Evolutionary conservation across 2,113 vertebrate species (phyloP), one percentile per base, ranked within the genome.

Genomic region (mouse (Mus musculus)): DNA sequence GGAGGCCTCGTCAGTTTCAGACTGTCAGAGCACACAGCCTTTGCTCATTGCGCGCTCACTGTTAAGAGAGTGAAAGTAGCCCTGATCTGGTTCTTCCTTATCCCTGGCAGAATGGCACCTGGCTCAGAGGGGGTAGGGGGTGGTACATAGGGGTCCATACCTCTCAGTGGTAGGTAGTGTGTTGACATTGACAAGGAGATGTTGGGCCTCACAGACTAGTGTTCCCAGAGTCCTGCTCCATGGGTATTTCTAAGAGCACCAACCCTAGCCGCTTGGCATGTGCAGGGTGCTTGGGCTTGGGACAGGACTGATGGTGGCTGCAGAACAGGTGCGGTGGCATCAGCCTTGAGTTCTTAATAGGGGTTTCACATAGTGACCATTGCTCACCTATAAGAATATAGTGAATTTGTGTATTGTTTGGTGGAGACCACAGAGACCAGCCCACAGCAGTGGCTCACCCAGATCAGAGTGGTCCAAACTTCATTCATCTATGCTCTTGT

Each of bases 1-100:
- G 95, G 90, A 95, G 96, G 94, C 52, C 52, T 65, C 65, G 72
- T 78, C 96, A 82, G 85, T 95, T 92, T 95, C 90, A 80, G 75
- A 80, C 95, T 73, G 91, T 93, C 93, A 67, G 61, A 76, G 90
- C 84, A 10, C 92, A 81, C 72, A 89, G 52, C 73, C 87, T 59
- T 85, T 85, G 82, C 82, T 85, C 82, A 46, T 86, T 42, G 56
- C 3, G 16, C 52, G 84, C 80, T 90, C 65, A 22, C 6, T 24
- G 89, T 75, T 69, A 95, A 85, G 42, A 42, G 87, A 97, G 88
- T 95, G 82, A 54, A 95, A 78, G 61, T 69, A 49, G 84, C 88
- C 3, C 19, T 42, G 88, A 77, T 75, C 24, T 28, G 36, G 71
- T 28, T 65, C 67, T 80, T n/a, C 46, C 63, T 36, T 54, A 17